Conservation (phyloP, 2,797 vertebrate genomes). For the Sphaeramia orbicularis region DNA sequence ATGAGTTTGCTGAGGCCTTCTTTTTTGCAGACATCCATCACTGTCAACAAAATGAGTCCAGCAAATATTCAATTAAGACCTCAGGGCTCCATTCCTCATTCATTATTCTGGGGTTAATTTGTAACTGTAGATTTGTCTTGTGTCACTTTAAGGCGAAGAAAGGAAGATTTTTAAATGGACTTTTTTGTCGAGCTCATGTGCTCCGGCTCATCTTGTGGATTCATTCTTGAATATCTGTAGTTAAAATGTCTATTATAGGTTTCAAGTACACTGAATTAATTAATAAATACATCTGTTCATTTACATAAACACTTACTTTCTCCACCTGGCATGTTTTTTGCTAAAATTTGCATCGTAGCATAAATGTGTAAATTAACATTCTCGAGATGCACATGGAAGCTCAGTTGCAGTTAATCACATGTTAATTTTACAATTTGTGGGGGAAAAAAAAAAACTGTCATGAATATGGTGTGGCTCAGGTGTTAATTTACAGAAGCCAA, state of each 20-base stretch:
- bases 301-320: not conserved
- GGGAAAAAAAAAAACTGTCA: not conserved
- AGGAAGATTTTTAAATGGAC: conserved; percentile 46
- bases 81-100: conserved; percentile 79
- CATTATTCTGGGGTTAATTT: conserved; percentile 84
- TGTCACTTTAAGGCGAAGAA: conserved; percentile 81
- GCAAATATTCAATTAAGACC: conserved; percentile 81
- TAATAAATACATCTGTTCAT: not conserved
- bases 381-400: not conserved
- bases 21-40: conserved; percentile 76
- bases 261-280: not conserved
- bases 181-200: conserved; percentile 4
- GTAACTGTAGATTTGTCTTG: conserved; percentile 84
- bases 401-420: conserved; percentile 1
- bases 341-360: not conserved
- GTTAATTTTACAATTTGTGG: conserved; percentile 2
- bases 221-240: not conserved
- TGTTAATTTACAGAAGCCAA: conserved; percentile 2
- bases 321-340: not conserved
- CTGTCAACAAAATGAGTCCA: conserved; percentile 80
- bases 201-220: not conserved
- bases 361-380: not conserved
- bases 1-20: conserved; percentile 76
- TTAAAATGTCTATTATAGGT: not conserved
- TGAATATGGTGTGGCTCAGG: not conserved